Evolutionary conservation across 92 coral and sea anemone genomes (phyloP).

Genomic region (Pocillopora meandrina): DNA sequence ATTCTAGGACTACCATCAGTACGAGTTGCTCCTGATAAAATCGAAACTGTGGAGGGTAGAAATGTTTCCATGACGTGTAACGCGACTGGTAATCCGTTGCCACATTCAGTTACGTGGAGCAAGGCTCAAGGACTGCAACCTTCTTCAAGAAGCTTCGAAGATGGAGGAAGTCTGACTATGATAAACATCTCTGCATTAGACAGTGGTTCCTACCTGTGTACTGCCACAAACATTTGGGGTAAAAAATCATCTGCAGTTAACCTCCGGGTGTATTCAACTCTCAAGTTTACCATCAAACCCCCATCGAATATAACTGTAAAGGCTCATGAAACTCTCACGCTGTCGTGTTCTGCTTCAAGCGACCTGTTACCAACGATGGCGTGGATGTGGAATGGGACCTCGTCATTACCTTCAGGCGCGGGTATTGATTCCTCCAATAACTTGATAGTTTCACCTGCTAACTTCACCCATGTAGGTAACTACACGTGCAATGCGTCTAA

Average conservation of each 20-base stretch:
- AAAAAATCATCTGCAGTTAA: not conserved
- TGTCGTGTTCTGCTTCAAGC: not conserved
- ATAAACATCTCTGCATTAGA: conserved; percentile 3
- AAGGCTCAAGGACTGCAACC: conserved; percentile 16
- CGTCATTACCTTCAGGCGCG: conserved; percentile 16
- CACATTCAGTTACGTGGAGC: conserved; percentile 3
- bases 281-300: not conserved
- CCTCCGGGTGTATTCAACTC: not conserved
- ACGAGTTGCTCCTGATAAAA: not conserved
- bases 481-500: conserved; percentile 1
- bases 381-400: conserved; percentile 6
- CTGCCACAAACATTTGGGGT: conserved; percentile 34
- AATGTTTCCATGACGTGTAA: not conserved
- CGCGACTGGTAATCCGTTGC: not conserved
- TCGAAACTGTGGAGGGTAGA: not conserved
- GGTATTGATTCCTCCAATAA: not conserved
- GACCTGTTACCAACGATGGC: not conserved
- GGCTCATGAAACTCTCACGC: not conserved
- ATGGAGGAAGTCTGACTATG: conserved; percentile 13
- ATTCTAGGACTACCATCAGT: not conserved
- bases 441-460: not conserved
- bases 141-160: not conserved
- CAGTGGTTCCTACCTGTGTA: conserved; percentile 38
- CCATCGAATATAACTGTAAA: not conserved
- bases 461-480: not conserved